phyloP scores from a whole-genome alignment of 2,888 invertebrate genomes.

The Trachelus iudaicus region DNA sequence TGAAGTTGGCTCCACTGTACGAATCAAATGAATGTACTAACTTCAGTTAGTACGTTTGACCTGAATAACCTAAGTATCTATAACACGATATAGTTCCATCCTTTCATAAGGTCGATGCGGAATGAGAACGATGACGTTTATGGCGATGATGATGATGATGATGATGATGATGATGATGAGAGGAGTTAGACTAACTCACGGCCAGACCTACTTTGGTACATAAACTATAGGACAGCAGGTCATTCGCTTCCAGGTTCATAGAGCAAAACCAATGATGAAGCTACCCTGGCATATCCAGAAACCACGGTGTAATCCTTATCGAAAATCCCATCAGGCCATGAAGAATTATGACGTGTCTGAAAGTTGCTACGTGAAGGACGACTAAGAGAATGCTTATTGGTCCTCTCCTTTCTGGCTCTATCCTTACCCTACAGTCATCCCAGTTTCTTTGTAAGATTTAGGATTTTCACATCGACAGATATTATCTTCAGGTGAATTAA shows the following conservation, averaged over 20 bases:
- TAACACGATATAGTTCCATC: neutral
- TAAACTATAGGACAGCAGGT: neutral
- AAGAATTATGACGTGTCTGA: neutral
- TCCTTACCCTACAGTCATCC: neutral
- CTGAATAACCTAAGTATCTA: neutral
- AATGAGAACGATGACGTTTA: neutral
- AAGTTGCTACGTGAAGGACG: neutral
- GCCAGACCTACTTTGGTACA: neutral
- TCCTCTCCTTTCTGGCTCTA: neutral
- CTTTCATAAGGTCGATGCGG: neutral
- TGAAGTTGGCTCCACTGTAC: neutral
- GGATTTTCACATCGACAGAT: neutral
- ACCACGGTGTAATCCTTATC: neutral
- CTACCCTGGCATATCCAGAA: neutral
- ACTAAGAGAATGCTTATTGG: neutral
- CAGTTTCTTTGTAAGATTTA: no score
- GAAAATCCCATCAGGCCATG: neutral
- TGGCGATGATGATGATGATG: neutral
- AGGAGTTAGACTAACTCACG: neutral
- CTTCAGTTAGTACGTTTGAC: neutral
- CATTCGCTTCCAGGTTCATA: neutral
- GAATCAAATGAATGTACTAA: neutral
- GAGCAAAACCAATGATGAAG: neutral
- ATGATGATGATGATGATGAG: neutral
- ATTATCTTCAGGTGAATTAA: neutral